Evolutionary conservation across 2,113 vertebrate species (phyloP).

Genomic region (Platycercus adscitus): DNA sequence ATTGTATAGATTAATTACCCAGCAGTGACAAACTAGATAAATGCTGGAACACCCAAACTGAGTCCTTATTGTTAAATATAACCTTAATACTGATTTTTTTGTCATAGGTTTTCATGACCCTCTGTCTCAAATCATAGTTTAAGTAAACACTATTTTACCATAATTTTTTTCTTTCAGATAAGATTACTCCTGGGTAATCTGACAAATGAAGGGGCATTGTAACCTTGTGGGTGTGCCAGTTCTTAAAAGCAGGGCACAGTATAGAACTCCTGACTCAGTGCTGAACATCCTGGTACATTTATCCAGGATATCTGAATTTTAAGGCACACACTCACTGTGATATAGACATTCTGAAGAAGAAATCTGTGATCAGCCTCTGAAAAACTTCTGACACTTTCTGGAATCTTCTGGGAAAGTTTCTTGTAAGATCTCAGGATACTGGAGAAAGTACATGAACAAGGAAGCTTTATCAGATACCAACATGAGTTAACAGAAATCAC

Average conservation of each 20-base stretch:
- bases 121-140: background rate
- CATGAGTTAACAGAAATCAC: background rate
- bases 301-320: background rate
- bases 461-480: background rate
- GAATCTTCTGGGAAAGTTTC: background rate
- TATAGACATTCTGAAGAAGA: background rate
- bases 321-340: background rate
- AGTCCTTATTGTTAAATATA: slow-evolving; percentile 12
- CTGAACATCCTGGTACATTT: background rate
- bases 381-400: background rate
- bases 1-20: slow-evolving; percentile 6
- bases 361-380: background rate
- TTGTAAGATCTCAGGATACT: background rate
- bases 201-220: background rate
- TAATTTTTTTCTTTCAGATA: slow-evolving; percentile 16
- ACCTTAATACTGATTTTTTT: background rate
- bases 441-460: background rate
- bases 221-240: background rate
- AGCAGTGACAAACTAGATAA: background rate
- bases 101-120: background rate
- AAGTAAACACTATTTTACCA: slow-evolving; percentile 14
- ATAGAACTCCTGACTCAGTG: background rate
- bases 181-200: background rate
- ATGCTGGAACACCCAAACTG: background rate
- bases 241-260: background rate